Percentiles rank a stretch among this genome's conserved stretches.
phyloP scores from a whole-genome alignment of 1,140 invertebrate genomes.

The Nomia melanderi region DNA sequence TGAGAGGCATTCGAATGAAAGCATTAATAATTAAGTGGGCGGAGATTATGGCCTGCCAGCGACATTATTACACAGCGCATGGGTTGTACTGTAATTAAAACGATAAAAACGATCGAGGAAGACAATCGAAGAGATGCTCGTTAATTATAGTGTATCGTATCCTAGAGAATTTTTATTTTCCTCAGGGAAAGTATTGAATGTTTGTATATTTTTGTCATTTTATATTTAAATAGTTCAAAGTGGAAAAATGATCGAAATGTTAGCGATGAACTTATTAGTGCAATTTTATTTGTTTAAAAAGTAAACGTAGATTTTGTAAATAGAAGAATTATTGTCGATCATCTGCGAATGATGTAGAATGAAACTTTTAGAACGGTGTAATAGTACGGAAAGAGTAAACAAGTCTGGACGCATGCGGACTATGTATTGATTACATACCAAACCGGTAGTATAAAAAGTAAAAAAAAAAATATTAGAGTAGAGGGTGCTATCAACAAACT shows the following conservation, averaged over 20 bases:
- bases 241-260: background rate
- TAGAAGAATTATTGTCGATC: background rate
- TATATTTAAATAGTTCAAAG: background rate
- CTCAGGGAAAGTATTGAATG: background rate
- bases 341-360: background rate
- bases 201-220: background rate
- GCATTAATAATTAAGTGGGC: background rate
- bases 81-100: no score
- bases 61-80: background rate
- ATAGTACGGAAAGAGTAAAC: conserved; percentile 48
- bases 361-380: conserved; percentile 46
- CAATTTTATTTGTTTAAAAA: background rate
- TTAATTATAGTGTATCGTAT: background rate
- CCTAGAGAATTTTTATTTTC: background rate
- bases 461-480: conserved; percentile 38
- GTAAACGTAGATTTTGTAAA: background rate
- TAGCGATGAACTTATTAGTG: no score
- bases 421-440: conserved; percentile 54
- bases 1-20: no score
- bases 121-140: background rate
- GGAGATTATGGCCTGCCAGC: background rate
- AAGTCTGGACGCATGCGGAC: conserved; percentile 53
- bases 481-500: background rate
- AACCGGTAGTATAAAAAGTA: conserved; percentile 28
- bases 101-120: background rate